These are phyloP conservation scores for Egretta garzetta DNA, from an alignment of 2,113 vertebrate genomes.

Conservation along the genomic window DNA sequence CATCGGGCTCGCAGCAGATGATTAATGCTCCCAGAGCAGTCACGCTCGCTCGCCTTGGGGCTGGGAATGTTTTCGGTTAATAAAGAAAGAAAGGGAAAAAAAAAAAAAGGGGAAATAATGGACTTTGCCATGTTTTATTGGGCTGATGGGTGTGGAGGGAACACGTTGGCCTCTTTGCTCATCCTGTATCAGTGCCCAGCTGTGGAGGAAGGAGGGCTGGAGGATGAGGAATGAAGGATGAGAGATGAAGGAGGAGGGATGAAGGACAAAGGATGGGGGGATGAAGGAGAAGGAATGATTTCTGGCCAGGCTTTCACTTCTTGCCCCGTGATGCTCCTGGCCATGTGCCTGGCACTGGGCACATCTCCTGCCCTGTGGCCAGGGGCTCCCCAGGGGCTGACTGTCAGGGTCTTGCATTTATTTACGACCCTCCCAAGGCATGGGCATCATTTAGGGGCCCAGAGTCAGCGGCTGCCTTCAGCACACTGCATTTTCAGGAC, in stretches of 20 bases:
- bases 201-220: not conserved
- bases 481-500: rapidly evolving
- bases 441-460: not conserved
- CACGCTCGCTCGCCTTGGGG: not conserved
- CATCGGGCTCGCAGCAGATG: not conserved
- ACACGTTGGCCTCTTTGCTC: not conserved
- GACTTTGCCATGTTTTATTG: slow-evolving; percentile 38
- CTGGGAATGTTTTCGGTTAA: not conserved
- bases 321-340: not conserved
- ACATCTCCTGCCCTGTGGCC: not conserved
- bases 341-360: not conserved
- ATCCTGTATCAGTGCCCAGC: rapidly evolving
- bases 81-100: not conserved
- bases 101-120: not conserved
- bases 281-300: not conserved
- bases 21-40: not conserved
- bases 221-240: not conserved
- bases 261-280: not conserved
- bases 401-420: not conserved
- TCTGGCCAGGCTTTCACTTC: not conserved
- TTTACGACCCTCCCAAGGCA: not conserved
- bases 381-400: not conserved
- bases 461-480: rapidly evolving
- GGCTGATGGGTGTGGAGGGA: not conserved
- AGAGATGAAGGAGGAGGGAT: not conserved